Percentiles rank a stretch among this genome's conserved stretches.
These are phyloP conservation scores for Drosophila prolongata DNA, from an alignment of 2,888 invertebrate species.

Conservation along the genomic window DNA sequence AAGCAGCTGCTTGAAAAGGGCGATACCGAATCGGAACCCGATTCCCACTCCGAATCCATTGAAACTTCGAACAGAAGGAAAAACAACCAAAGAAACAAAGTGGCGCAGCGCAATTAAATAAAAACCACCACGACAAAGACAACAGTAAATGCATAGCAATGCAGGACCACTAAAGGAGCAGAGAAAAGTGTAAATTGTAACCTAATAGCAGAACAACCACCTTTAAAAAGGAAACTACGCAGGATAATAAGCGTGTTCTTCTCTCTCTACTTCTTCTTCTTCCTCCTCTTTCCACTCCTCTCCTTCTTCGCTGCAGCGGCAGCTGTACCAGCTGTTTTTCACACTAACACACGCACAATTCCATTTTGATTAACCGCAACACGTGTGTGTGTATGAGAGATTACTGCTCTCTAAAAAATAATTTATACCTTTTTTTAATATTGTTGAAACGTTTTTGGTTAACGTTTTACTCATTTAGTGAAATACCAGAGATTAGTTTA, in stretches of 20 bases:
- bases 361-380: constrained; percentile 28
- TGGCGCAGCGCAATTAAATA: constrained; percentile 70
- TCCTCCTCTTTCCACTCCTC: constrained; percentile 3
- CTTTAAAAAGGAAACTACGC: constrained; percentile 30
- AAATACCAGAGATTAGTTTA: constrained; percentile 57
- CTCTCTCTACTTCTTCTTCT: neutral
- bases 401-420: constrained; percentile 12
- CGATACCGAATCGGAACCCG: constrained; percentile 30
- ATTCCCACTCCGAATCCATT: constrained; percentile 5
- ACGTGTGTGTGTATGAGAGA: constrained; percentile 31
- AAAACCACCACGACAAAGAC: constrained; percentile 46
- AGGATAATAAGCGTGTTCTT: constrained; percentile 34
- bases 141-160: constrained; percentile 67
- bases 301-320: constrained; percentile 39
- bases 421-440: constrained; percentile 33
- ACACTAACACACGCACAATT: constrained; percentile 32
- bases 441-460: constrained; percentile 40
- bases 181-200: constrained; percentile 48
- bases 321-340: constrained; percentile 76
- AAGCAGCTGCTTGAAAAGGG: constrained; percentile 40
- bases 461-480: constrained; percentile 60
- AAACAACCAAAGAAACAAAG: constrained; percentile 45
- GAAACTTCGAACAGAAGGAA: constrained; percentile 24
- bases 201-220: constrained; percentile 59
- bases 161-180: constrained; percentile 40